A percentile compares a stretch with the other conserved stretches of the same genome.
These are phyloP conservation scores for Oophaga sylvatica DNA, from an alignment of 2,797 vertebrate genomes.

Conservation along the genomic window DNA sequence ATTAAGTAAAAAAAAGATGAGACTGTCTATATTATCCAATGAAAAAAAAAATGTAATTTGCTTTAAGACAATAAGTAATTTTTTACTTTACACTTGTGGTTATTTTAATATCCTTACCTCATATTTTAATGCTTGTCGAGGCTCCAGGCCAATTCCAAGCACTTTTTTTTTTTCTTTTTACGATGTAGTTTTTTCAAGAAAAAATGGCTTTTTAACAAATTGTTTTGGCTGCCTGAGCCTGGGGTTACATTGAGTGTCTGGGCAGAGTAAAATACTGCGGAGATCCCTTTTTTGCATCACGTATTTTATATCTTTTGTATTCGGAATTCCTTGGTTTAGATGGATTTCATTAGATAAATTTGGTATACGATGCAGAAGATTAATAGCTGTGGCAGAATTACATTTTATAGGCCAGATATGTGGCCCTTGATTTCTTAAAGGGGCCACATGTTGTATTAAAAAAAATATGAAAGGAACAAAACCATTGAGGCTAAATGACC, in stretches of 20 bases:
- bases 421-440: not conserved
- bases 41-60: not conserved
- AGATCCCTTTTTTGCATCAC: conserved; percentile 6
- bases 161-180: conserved; percentile 32
- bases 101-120: conserved; percentile 57
- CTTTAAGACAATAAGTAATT: conserved; percentile 31
- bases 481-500: too few species aligned
- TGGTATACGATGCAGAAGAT: not conserved
- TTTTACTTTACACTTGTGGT: conserved; percentile 25
- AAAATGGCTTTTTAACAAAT: conserved; percentile 54
- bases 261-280: conserved; percentile 22
- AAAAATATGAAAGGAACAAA: too few species aligned
- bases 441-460: not conserved
- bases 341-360: not conserved
- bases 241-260: conserved; percentile 11
- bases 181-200: conserved; percentile 49
- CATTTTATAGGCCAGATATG: not conserved
- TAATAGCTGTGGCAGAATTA: not conserved
- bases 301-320: conserved; percentile 19
- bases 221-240: conserved; percentile 20
- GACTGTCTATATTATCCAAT: conserved; percentile 4
- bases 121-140: conserved; percentile 42
- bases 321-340: not conserved
- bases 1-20: not conserved
- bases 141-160: conserved; percentile 20